Percentiles rank a stretch among this genome's conserved stretches.
phyloP scores from a whole-genome alignment of 2,888 invertebrate genomes.

The Agrotis puta region DNA sequence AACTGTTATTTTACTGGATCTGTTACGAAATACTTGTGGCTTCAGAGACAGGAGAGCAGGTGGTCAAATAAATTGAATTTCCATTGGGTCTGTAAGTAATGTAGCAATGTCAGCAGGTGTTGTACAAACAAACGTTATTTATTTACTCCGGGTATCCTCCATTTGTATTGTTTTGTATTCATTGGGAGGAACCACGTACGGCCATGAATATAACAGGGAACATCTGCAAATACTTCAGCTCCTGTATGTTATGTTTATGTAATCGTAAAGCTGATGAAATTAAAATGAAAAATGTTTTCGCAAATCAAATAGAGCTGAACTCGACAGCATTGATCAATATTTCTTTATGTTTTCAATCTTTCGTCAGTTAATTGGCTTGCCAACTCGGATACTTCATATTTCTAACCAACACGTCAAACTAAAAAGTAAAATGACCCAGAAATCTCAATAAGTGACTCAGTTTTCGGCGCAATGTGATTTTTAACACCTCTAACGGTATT shows the following conservation, averaged over 20 bases:
- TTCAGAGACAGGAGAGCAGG: constrained; percentile 63
- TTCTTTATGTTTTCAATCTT: constrained; percentile 20
- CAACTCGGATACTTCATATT: constrained; percentile 24
- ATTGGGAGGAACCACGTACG: constrained; percentile 33
- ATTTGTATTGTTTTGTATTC: constrained; percentile 54
- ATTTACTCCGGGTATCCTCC: constrained; percentile 49
- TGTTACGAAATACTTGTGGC: constrained; percentile 42
- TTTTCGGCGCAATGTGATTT: constrained; percentile 45
- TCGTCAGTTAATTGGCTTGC: constrained; percentile 25
- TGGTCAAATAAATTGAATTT: constrained; percentile 72
- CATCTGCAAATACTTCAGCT: constrained; percentile 33
- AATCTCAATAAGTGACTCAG: constrained; percentile 59
- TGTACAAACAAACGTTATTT: constrained; percentile 44
- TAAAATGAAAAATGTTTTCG: constrained; percentile 28
- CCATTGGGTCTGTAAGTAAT: constrained; percentile 60
- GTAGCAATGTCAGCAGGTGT: constrained; percentile 63
- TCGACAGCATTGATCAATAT: constrained; percentile 11
- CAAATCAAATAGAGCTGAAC: constrained; percentile 26
- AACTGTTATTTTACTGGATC: constrained; percentile 37
- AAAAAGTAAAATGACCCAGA: constrained; percentile 57
- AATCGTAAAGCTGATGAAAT: constrained; percentile 8
- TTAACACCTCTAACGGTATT: constrained; percentile 58
- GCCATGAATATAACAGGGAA: constrained; percentile 31
- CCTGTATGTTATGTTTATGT: background rate
- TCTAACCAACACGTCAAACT: constrained; percentile 32